Evolutionary conservation across 2,797 vertebrate species (phyloP).

Genomic region (Phalloptychus januarius): DNA sequence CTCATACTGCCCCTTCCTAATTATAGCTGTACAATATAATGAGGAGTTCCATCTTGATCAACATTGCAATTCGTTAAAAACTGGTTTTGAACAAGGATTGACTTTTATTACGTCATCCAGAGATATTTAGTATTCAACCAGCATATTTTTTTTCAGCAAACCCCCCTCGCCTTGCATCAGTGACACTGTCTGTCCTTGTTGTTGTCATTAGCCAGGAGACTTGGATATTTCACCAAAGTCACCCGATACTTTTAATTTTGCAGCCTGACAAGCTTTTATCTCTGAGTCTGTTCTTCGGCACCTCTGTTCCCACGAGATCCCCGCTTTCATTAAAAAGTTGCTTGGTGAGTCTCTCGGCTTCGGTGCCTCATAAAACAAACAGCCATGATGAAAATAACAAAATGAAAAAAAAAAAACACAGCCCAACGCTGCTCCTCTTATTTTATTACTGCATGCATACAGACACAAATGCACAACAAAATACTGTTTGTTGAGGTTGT

Average conservation of each 20-base stretch:
- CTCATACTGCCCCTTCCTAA: slow-evolving; percentile 9
- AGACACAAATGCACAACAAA: slow-evolving; percentile 60
- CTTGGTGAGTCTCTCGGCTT: slow-evolving; percentile 69
- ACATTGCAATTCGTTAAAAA: slow-evolving; percentile 6
- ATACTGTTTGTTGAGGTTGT: slow-evolving; percentile 72
- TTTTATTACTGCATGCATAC: slow-evolving; percentile 59
- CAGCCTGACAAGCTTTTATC: slow-evolving; percentile 51
- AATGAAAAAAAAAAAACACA: slow-evolving; percentile 55
- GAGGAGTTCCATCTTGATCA: slow-evolving; percentile 19
- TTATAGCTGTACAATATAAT: slow-evolving; percentile 24
- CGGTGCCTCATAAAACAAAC: slow-evolving; percentile 82
- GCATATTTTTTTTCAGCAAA: slow-evolving; percentile 8
- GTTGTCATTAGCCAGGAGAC: slow-evolving; percentile 27
- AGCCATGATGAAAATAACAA: slow-evolving; percentile 84
- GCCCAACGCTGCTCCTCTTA: slow-evolving; percentile 36
- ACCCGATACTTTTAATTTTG: slow-evolving; percentile 60
- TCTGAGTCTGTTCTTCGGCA: slow-evolving; percentile 42
- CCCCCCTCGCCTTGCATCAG: slow-evolving; percentile 19
- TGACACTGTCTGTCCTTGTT: slow-evolving; percentile 29
- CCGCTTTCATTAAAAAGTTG: slow-evolving; percentile 76
- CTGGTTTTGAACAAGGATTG: slow-evolving; percentile 8
- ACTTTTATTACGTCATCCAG: slow-evolving; percentile 23
- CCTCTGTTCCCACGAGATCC: slow-evolving; percentile 59
- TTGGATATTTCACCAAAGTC: slow-evolving; percentile 59
- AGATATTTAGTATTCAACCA: slow-evolving; percentile 33